phyloP scores from a whole-genome alignment of 2,888 invertebrate species.

The Eupithecia dodoneata region DNA sequence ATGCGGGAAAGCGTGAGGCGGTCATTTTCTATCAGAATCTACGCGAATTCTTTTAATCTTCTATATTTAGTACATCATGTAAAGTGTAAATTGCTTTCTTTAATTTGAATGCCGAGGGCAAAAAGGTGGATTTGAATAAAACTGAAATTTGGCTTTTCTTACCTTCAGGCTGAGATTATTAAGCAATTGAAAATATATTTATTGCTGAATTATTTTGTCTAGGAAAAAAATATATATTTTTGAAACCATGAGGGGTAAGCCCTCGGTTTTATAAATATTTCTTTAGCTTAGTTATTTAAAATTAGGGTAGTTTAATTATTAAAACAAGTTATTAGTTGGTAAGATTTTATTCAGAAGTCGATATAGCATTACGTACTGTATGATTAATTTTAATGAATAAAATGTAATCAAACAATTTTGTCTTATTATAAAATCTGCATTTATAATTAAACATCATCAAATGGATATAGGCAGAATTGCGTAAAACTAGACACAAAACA shows the following conservation, averaged over 20 bases:
- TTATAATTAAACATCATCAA: not conserved
- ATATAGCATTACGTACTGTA: constrained; percentile 27
- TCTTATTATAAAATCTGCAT: constrained; percentile 16
- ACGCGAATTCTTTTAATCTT: not conserved
- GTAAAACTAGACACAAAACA: not conserved
- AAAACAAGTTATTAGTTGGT: constrained; percentile 13
- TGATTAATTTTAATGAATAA: constrained; percentile 28
- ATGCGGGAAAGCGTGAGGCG: not conserved
- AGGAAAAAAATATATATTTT: not conserved
- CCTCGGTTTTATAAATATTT: not conserved
- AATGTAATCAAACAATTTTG: constrained; percentile 24
- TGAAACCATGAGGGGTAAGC: not conserved
- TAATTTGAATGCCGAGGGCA: too few species aligned
- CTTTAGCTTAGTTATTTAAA: not conserved
- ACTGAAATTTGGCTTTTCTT: too few species aligned
- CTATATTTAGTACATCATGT: not conserved
- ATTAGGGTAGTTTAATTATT: not conserved
- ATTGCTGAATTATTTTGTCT: not conserved
- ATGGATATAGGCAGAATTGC: not conserved
- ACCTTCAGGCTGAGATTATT: not conserved
- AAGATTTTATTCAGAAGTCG: constrained; percentile 34
- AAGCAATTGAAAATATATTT: not conserved
- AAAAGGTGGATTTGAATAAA: too few species aligned
- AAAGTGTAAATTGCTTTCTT: not conserved
- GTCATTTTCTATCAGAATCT: not conserved